Evolutionary conservation across 2,797 vertebrate genomes (phyloP).

Genomic region (Nasua narica): DNA sequence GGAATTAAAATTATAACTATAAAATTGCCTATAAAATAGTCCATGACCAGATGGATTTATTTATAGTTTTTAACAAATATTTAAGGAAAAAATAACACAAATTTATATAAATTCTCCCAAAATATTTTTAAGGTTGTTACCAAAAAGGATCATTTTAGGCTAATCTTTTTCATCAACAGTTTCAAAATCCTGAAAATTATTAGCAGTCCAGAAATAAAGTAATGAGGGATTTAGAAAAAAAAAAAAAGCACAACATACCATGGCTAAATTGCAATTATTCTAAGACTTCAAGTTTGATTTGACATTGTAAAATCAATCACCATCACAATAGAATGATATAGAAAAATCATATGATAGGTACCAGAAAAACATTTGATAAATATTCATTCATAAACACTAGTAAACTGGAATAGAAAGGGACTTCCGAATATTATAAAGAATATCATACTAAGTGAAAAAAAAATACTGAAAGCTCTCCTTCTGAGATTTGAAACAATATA

Average conservation of each 20-base stretch:
- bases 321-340: not conserved
- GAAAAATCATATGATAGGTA: not conserved
- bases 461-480: not conserved
- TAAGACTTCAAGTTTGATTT: constrained; percentile 1
- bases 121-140: not conserved
- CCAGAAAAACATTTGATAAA: not conserved
- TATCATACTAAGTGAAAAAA: not conserved
- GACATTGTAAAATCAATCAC: not conserved
- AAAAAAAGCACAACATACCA: not conserved
- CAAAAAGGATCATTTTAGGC: not conserved
- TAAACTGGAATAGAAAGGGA: not conserved
- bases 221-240: not conserved
- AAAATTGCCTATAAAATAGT: constrained; percentile 5
- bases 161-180: not conserved
- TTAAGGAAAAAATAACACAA: not conserved
- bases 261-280: not conserved
- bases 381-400: not conserved
- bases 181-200: constrained; percentile 37
- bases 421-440: not conserved
- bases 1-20: not conserved
- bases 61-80: not conserved
- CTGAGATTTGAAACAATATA: not conserved
- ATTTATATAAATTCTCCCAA: not conserved
- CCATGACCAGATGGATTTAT: not conserved
- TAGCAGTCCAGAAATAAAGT: not conserved